Conservation (phyloP, 2,888 invertebrate species). For the Geotrupes spiniger region DNA sequence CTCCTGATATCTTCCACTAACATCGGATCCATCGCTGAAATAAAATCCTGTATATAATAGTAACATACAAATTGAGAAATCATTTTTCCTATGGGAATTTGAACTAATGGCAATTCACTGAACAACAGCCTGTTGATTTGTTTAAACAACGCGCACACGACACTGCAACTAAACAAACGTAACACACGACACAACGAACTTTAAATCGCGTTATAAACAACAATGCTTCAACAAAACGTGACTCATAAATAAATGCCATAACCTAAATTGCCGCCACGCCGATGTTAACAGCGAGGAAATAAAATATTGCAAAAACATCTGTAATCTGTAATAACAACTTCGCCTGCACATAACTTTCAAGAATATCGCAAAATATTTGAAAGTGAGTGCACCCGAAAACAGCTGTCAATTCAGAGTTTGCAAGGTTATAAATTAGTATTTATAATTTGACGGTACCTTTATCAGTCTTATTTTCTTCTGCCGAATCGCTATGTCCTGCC, state of each 20-base stretch:
- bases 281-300: neutral
- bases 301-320: constrained; percentile 10
- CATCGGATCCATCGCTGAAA: constrained; percentile 43
- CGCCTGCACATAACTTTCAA: neutral
- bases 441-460: constrained; percentile 35
- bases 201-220: constrained; percentile 5
- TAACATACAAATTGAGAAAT: constrained; percentile 9
- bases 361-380: neutral
- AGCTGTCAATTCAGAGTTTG: constrained; percentile 20
- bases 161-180: constrained; percentile 9
- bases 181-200: neutral
- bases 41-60: constrained; percentile 16
- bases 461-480: constrained; percentile 40
- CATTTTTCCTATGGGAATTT: constrained; percentile 14
- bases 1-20: constrained; percentile 41
- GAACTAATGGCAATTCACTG: constrained; percentile 13
- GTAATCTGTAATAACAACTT: constrained; percentile 11
- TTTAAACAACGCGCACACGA: constrained; percentile 9
- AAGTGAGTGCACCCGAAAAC: constrained; percentile 19
- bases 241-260: constrained; percentile 1
- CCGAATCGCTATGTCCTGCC: constrained; percentile 34
- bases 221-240: neutral
- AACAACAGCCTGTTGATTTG: constrained; percentile 21
- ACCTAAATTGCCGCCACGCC: constrained; percentile 1
- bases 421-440: constrained; percentile 3